Evolutionary conservation across 2,113 vertebrate species (phyloP), one percentile per base, ranked within the genome.

Genomic region (Vicugna pacos): DNA sequence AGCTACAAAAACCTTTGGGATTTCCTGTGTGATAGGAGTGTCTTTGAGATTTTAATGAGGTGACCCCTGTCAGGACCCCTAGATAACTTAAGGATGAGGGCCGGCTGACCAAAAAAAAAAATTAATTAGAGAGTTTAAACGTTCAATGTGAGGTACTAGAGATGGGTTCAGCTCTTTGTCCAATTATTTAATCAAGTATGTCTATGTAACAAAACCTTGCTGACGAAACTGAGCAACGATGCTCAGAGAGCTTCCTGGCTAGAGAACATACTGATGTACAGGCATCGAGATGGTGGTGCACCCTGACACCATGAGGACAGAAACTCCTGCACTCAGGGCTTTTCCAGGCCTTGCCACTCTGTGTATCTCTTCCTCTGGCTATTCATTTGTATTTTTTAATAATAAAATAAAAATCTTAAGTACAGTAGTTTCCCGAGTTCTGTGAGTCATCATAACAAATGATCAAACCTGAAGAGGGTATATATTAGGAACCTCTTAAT

Each of bases 1-100:
- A 88, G 30, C 30, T 62, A 81, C 24, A 81, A 30, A 89, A 35
- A 24, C 16, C n/a, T 72, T 91, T 10, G 67, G 64, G 30, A 60
- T 72, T 46, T 72, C 16, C 17, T 67, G 15, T 32, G 3, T 58
- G 32, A 16, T n/a, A 56, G 15, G 32, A 75, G 30, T 9, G 38
- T 73, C 11, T 86, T 91, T 93, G 35, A 52, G 65, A 24, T 81
- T 24, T 77, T 70, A 69, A 84, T 62, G 52, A 73, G 46, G 4
- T 1, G n/a, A 17, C 7, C 56, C 42, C 54, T 19, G 4, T 3
- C 2, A 16, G 28, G 26, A 13, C 13, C 3, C 17, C 11, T 58
- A 28, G 14, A 42, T 3, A 24, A 5, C 67, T 58, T 94, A 2
- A 38, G 16, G 42, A 28, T 94, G 24, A 54, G 2, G 2, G 16